These are phyloP conservation scores for Stomatorhinus ivindoensis DNA, from an alignment of 2,113 vertebrate species.

Conservation along the genomic window DNA sequence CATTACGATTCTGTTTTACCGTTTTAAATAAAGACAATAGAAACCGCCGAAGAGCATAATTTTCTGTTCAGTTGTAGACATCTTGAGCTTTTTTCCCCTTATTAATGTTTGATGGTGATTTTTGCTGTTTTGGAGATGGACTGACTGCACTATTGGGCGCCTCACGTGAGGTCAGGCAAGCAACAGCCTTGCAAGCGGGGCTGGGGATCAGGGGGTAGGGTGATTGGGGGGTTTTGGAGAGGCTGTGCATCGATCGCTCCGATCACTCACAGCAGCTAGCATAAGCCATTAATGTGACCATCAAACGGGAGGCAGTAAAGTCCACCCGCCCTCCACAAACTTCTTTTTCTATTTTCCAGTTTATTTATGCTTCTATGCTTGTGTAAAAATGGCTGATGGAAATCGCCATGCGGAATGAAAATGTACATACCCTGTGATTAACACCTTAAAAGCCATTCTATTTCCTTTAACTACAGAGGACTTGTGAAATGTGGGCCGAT, in stretches of 20 bases:
- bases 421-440: slow-evolving; percentile 40
- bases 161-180: neutral
- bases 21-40: slow-evolving; percentile 39
- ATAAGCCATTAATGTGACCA: slow-evolving; percentile 56
- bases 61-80: neutral
- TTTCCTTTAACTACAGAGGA: slow-evolving; percentile 32
- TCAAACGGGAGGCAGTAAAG: neutral
- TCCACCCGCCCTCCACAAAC: slow-evolving; percentile 22
- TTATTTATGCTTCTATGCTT: slow-evolving; percentile 26
- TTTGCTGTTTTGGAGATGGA: slow-evolving; percentile 37
- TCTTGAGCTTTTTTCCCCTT: neutral
- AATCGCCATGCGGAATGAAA: slow-evolving; percentile 41
- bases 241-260: slow-evolving; percentile 51
- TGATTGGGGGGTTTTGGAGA: slow-evolving; percentile 37
- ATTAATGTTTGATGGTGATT: neutral
- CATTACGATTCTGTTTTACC: slow-evolving; percentile 28
- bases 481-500: neutral
- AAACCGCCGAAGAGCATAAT: neutral
- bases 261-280: slow-evolving; percentile 47
- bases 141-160: slow-evolving; percentile 34
- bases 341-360: slow-evolving; percentile 29
- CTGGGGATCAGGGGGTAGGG: too few species aligned
- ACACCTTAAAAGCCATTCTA: slow-evolving; percentile 48
- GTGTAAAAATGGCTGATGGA: slow-evolving; percentile 28
- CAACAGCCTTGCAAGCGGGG: neutral